Evolutionary conservation across 1,140 invertebrate species (phyloP), one percentile per base, ranked within the genome.

Genomic region (Ceratina australensis): DNA sequence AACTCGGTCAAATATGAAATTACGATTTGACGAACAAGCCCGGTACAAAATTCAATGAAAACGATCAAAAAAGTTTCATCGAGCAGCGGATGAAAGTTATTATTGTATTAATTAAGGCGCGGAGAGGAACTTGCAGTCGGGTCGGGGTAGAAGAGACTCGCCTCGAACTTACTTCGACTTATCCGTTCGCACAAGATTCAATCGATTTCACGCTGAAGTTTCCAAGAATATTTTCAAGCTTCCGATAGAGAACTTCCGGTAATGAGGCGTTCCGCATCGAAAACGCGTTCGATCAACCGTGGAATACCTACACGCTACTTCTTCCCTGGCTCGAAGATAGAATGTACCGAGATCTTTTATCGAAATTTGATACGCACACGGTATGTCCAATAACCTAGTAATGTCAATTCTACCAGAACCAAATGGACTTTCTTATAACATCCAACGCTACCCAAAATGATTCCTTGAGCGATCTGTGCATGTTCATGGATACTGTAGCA

Each of bases 91-190:
- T 73, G 49, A 20, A 65, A 74, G 72, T 66, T 74, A 74, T 66
- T 57, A 66, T 66, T 57, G 33, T 66, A 74, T 66, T 56, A 74
- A 74, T 74, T 74, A 57, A 66, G 50, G 8, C 8, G 56, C 12
- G 26, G n/a, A 15, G 1, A n/a, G 24, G 33, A 50, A 18, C 28
- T 5, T 42, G 10, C 59, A 3, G 18, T 33, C 28, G 4, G 13
- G 13, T 15, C 13, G 12, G 42, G 49, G 16, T 7, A 26, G 26
- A 68, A 69, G 42, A 52, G 61, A 73, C 42, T 65, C 47, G 71
- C n/a, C 42, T 60, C 47, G 59, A 54, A 47, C 33, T 12, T 0
- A 18, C 22, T 61, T 28, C 22, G 22, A 28, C 52, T 57, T 57
- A 18, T 49, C 54, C 20, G 20, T 42, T 65, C 60, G 15, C 15